Evolutionary conservation across 2,888 invertebrate genomes (phyloP).

Genomic region (Lepidocyrtoides sp.): DNA sequence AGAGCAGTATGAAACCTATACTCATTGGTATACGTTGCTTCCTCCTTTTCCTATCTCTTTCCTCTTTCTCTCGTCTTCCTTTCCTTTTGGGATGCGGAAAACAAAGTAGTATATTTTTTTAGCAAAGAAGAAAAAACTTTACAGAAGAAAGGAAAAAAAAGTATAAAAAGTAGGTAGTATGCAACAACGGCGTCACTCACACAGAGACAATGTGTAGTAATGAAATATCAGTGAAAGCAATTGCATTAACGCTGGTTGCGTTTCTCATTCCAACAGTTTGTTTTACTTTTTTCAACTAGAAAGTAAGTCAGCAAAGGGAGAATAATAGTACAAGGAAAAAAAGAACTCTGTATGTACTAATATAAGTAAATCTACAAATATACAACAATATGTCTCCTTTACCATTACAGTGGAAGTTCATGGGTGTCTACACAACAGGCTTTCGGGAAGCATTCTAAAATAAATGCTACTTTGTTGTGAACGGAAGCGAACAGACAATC

Average conservation of each 20-base stretch:
- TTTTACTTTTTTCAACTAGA: constrained; percentile 29
- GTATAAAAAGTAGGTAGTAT: not conserved
- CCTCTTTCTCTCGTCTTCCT: too few species aligned
- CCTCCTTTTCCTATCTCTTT: too few species aligned
- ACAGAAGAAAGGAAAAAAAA: constrained; percentile 11
- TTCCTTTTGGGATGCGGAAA: not conserved
- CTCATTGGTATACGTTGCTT: not conserved
- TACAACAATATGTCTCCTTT: not conserved
- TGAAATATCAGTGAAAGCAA: constrained; percentile 47
- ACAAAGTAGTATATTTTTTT: constrained; percentile 8
- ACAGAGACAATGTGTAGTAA: constrained; percentile 34
- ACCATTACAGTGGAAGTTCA: not conserved
- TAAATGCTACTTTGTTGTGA: constrained; percentile 45
- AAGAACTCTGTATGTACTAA: too few species aligned
- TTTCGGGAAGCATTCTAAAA: constrained; percentile 23
- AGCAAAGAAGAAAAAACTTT: not conserved
- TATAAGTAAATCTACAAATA: not conserved
- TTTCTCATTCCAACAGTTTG: constrained; percentile 75
- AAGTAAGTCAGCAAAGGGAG: not conserved
- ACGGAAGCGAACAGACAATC: constrained; percentile 66
- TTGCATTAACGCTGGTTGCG: constrained; percentile 63
- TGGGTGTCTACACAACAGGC: not conserved
- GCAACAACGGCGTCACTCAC: constrained; percentile 4
- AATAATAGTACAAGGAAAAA: not conserved
- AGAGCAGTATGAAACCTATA: not conserved